Evolutionary conservation across 2,113 vertebrate species (phyloP), one percentile per base, ranked within the genome.

Genomic region (Hypocryptadius cinnamomeus): DNA sequence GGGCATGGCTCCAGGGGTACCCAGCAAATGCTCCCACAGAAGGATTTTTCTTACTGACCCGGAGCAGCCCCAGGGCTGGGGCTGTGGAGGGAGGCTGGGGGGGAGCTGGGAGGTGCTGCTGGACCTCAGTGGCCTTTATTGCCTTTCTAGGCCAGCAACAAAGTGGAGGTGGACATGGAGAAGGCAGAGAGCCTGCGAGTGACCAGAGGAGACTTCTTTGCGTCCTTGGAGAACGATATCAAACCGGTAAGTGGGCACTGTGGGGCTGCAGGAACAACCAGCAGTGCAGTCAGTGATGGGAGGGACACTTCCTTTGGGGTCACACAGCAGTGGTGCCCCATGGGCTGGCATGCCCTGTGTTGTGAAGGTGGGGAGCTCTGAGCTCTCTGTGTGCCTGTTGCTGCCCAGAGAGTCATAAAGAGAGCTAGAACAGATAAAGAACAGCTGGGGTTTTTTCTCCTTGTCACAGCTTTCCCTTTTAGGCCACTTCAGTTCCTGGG

Each of bases 81-180:
- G 61, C 45, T 1, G 1, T 27, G 80, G 22, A 3, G n/a, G 44
- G 83, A 25, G 5, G 33, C 7, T 51, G 56, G 1, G 30, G 10
- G 14, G 48, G 15, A 18, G 25, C 30, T 31, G 20, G 17, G 13
- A 1, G 8, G 5, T 15, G 1, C 54, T 72, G 61, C 85, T 68
- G 33, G 11, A 8, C 18, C 51, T 91, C 83, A 85, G 22, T 24
- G 39, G 51, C 51, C 59, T n/a, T 31, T 31, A 5, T 66, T 81
- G 76, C 94, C 90, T 60, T 79, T 50, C 71, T 79, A 99, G 99
- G 99, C 99, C 51, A 99, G 98, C 56, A 98, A 98, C 68, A 99
- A 99, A 63, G 99, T 99, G 70, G 99, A 99, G 96, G 99, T 99
- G 35, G 98, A 99, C 95, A 98, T 98, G 92, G 99, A 99, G 95